Evolutionary conservation across 2,113 vertebrate genomes (phyloP).

Genomic region (Platycercus adscitus): DNA sequence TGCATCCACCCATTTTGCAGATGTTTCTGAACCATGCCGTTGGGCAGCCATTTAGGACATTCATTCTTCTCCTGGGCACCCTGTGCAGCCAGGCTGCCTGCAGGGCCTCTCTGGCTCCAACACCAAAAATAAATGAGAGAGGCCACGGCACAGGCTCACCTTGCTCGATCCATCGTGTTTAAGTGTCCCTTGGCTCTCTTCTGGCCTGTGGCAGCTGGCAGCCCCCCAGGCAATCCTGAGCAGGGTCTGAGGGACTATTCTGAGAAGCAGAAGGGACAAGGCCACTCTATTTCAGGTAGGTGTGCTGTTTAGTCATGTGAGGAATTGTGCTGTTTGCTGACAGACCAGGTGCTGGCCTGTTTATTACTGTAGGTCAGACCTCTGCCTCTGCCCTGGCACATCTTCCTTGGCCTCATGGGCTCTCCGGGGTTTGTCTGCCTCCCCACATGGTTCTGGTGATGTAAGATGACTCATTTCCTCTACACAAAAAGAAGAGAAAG

Average conservation of each 20-base stretch:
- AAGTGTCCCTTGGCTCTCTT: background rate
- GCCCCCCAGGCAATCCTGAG: background rate
- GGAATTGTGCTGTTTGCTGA: background rate
- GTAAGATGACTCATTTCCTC: background rate
- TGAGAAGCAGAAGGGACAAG: background rate
- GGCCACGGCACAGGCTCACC: background rate
- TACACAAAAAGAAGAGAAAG: background rate
- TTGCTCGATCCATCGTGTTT: fast-evolving
- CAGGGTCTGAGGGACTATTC: background rate
- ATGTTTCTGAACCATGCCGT: background rate
- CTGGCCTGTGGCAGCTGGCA: background rate
- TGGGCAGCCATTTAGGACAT: background rate
- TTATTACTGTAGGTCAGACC: background rate
- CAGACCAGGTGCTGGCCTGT: background rate
- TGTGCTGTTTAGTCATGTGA: background rate
- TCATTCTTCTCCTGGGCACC: background rate
- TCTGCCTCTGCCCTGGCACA: background rate
- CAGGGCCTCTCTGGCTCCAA: background rate
- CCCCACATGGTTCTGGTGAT: background rate
- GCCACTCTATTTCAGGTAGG: background rate
- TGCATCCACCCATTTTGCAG: background rate
- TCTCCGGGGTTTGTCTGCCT: background rate
- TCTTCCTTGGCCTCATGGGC: background rate
- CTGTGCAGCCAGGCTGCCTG: background rate
- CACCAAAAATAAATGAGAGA: background rate